Base-by-base conservation (phyloP, 2,888 invertebrate genomes). In the Drosophila kokeensis region DNA sequence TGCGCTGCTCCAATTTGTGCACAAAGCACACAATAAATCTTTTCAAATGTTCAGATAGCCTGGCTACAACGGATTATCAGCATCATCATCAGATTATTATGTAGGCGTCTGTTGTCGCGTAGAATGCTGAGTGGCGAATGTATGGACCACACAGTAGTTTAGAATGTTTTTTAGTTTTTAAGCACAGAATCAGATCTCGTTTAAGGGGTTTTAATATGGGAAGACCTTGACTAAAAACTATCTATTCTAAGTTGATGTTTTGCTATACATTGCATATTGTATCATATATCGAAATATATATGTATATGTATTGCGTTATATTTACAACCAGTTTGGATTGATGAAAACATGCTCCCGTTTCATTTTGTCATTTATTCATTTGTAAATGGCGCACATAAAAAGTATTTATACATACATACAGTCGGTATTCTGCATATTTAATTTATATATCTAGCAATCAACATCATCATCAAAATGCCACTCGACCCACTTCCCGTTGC, bases 381-480 rank as follows among this genome's bases (percentile, higher is more conserved):
- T 83, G 86, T 85, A 89, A 89, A 87, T 80, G 77, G 75, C 57
- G 60, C 85, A 81, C 73, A 81, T 75, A 76, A 73, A 85, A 81
- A 72, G 81, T 61, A 85, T 86, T 86, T 66, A 52, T 54, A 45
- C 36, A 27, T 42, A 40, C 45, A 61, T 45, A 68, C 55, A 69
- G 69, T 75, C 52, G 64, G 69, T 75, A 79, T 79, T 86, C 71
- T 76, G 86, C 88, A 89, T 86, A 87, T 85, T 79, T 88, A 90
- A 87, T 87, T 87, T 88, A 81, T 90, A 87, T 90, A 87, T 83
- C 79, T 86, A 79, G 79, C 87, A 83, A 87, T 90, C 86, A 87
- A 74, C 79, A 81, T 83, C 88, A 83, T 76, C 86, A 76, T 83
- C 73, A 74, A 78, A 79, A 86, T 82, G 83, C 80, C 88, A 80